Evolutionary conservation across 1,140 invertebrate genomes (phyloP), one percentile per base, ranked within the genome.

Genomic region (Papilio glaucus): DNA sequence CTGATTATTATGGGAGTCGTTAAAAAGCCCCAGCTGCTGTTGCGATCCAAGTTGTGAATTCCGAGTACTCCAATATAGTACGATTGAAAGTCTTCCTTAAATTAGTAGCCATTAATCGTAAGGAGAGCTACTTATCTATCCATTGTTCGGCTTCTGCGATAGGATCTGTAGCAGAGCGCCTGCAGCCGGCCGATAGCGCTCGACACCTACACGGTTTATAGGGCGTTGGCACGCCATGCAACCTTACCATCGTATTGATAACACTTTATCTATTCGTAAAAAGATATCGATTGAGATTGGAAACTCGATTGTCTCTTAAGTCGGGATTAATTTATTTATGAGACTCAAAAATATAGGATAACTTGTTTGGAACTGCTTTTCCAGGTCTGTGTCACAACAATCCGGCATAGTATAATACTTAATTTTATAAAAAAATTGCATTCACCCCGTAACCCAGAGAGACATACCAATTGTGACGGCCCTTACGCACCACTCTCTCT

Each of bases 151-250:
- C 33, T 18, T 63, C 29, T 63, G 26, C 33, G 61, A 63, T 63
- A 63, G 61, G 29, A 63, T 38, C 61, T 63, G 26, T 37, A 38
- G n/a, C n/a, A n/a, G n/a, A n/a, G n/a, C n/a, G n/a, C 38, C 61
- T 29, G 33, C 29, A 29, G 24, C 57, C 1, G n/a, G 61, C 29
- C 61, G 61, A 63, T 63, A 65, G 37, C 15, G 8, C 10, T 65
- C 15, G 62, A 65, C 62, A 63, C 15, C 15, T 10, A 41, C 62
- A 65, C 62, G n/a, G 38, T 72, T 76, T 72, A 76, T 76, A 76
- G 71, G 71, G 26, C 45, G 7, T 18, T 21, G 57, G 72, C 74
- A 76, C 74, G 74, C 74, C 72, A 72, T 65, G 26, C 29, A 49
- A 39, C 10, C 38, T 68, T 53, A 49, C 13, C 62, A 21, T 53